Percentiles rank a stretch among this genome's conserved stretches.
Conservation (phyloP, 2,113 vertebrate species). For the Myiagra hebetior region DNA sequence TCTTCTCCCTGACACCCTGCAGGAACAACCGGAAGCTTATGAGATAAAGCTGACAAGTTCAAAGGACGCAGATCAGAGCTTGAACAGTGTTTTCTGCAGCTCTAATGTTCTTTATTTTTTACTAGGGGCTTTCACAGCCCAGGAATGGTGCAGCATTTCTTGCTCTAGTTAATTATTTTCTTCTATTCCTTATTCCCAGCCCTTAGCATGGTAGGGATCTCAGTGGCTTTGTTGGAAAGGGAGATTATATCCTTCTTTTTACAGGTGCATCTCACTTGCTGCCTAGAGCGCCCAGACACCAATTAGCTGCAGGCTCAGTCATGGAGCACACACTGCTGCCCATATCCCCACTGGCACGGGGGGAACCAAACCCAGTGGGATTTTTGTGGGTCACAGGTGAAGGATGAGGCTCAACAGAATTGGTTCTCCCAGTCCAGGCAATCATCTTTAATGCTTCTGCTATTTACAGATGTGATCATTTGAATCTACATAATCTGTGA, state of each 20-base stretch:
- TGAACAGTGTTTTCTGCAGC: background rate
- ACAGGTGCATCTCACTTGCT: background rate
- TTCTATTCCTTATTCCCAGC: background rate
- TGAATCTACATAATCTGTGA: background rate
- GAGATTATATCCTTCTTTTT: background rate
- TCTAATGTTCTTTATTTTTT: background rate
- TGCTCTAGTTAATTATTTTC: background rate
- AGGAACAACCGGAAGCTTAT: background rate
- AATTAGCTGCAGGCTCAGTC: background rate
- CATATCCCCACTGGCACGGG: accelerated
- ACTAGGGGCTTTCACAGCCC: background rate
- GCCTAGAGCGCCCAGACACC: background rate
- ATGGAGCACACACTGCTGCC: background rate
- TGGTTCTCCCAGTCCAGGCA: background rate
- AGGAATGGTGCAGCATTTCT: background rate
- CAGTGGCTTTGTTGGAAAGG: background rate
- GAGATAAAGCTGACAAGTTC: background rate
- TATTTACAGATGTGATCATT: background rate
- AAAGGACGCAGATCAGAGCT: background rate
- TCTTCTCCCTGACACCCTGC: background rate
- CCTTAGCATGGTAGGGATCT: background rate
- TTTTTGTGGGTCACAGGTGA: background rate
- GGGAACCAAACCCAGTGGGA: accelerated
- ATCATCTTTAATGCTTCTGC: background rate
- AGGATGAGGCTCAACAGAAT: background rate